A percentile compares a stretch with the other conserved stretches of the same genome.
phyloP scores from a whole-genome alignment of 2,113 vertebrate genomes.

The Rhadina sibilatrix region DNA sequence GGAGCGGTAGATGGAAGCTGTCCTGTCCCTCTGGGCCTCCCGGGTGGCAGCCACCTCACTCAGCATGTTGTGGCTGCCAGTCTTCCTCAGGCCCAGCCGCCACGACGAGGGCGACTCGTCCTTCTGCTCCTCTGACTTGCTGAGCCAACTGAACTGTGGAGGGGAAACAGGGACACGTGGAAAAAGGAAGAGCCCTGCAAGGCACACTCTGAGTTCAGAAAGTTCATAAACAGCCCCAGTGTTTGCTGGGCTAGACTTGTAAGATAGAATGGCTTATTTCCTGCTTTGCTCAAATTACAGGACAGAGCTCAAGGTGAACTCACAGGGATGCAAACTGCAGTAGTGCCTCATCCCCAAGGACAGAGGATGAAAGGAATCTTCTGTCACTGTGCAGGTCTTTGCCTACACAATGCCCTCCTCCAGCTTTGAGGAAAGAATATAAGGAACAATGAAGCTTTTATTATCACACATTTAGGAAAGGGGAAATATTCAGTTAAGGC shows the following conservation, averaged over 20 bases:
- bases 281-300: not conserved
- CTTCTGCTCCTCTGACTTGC: slow-evolving; percentile 72
- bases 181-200: not conserved
- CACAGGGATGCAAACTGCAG: not conserved
- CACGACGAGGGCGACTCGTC: slow-evolving; percentile 77
- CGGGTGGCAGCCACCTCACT: slow-evolving; percentile 60
- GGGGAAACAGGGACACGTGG: not conserved
- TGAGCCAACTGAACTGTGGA: slow-evolving; percentile 65
- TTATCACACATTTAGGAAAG: not conserved
- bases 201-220: not conserved
- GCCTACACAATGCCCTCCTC: not conserved
- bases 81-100: slow-evolving; percentile 77
- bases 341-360: not conserved
- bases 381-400: not conserved
- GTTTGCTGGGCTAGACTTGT: not conserved
- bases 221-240: not conserved
- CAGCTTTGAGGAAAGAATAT: not conserved
- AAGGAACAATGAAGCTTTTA: not conserved
- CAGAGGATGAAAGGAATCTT: not conserved
- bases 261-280: not conserved
- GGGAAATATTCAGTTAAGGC: not conserved
- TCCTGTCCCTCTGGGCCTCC: slow-evolving; percentile 60
- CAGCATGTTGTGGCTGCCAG: slow-evolving; percentile 75
- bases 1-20: slow-evolving; percentile 67
- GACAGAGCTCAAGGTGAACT: not conserved